These are phyloP conservation scores for Triplophysa dalaica DNA, from an alignment of 2,113 vertebrate genomes.

Conservation along the genomic window DNA sequence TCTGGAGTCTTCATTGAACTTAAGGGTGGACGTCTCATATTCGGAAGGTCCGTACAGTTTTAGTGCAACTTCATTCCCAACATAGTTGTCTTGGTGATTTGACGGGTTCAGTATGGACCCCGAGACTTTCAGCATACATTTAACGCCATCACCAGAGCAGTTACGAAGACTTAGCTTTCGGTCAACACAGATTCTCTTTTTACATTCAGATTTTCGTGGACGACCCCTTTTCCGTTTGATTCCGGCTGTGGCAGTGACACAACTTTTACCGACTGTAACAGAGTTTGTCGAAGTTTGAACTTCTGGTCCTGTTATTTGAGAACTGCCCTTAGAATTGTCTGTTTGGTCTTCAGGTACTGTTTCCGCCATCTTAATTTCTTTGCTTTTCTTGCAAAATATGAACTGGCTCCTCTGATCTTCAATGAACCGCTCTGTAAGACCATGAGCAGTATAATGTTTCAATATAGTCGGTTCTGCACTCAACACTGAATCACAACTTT, in stretches of 20 bases:
- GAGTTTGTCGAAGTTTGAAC: slow-evolving; percentile 52
- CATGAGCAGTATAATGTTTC: slow-evolving; percentile 94
- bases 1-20: slow-evolving; percentile 87
- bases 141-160: slow-evolving; percentile 55
- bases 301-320: slow-evolving; percentile 24
- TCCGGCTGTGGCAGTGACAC: slow-evolving; percentile 62
- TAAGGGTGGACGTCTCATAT: slow-evolving; percentile 91
- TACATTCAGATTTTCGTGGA: slow-evolving; percentile 78
- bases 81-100: slow-evolving; percentile 75
- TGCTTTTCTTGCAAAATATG: slow-evolving; percentile 87
- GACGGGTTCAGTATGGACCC: slow-evolving; percentile 74
- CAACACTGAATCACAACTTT: slow-evolving; percentile 89
- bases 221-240: slow-evolving; percentile 79
- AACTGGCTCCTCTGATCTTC: slow-evolving; percentile 90
- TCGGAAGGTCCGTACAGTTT: slow-evolving; percentile 90
- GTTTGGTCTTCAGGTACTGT: slow-evolving; percentile 65
- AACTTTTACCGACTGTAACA: slow-evolving; percentile 59
- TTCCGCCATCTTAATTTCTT: slow-evolving; percentile 68
- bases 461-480: slow-evolving; percentile 90
- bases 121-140: slow-evolving; percentile 54
- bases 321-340: slow-evolving; percentile 53
- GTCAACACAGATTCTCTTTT: slow-evolving; percentile 68
- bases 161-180: slow-evolving; percentile 69
- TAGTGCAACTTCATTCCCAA: slow-evolving; percentile 79
- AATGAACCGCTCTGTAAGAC: slow-evolving; percentile 89